These are phyloP conservation scores for Antechinus flavipes DNA, from an alignment of 2,113 vertebrate genomes.

Conservation along the genomic window DNA sequence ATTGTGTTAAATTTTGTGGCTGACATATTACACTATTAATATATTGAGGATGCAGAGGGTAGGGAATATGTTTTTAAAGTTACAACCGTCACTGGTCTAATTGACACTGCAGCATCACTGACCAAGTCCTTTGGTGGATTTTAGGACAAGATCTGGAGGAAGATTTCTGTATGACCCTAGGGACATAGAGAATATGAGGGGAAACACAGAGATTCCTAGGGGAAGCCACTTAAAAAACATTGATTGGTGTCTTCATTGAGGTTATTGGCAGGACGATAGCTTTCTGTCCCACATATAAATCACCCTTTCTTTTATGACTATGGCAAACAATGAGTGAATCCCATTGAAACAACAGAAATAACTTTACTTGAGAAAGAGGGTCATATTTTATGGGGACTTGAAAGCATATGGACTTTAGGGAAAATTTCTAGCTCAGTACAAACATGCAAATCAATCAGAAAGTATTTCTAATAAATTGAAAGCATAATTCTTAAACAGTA, in stretches of 20 bases:
- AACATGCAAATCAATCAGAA: conserved; percentile 2
- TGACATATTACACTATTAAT: background rate
- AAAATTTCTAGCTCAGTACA: background rate
- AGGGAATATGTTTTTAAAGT: background rate
- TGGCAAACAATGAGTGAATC: background rate
- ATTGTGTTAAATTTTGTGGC: background rate
- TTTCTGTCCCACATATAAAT: background rate
- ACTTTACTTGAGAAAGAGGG: background rate
- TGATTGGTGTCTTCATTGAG: background rate
- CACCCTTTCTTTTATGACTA: background rate
- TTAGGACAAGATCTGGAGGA: background rate
- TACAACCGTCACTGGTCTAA: background rate
- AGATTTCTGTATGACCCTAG: background rate
- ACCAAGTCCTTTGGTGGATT: background rate
- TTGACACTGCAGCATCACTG: background rate
- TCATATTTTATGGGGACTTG: background rate
- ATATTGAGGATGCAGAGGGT: background rate
- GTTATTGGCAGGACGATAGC: background rate
- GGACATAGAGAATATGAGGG: background rate
- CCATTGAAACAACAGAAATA: background rate
- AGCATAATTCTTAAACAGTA: background rate
- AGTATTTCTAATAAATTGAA: background rate
- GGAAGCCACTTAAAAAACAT: background rate
- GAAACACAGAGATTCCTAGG: background rate
- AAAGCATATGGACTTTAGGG: background rate